Conservation (phyloP, 2,113 vertebrate genomes). For the Todiramphus chloris region DNA sequence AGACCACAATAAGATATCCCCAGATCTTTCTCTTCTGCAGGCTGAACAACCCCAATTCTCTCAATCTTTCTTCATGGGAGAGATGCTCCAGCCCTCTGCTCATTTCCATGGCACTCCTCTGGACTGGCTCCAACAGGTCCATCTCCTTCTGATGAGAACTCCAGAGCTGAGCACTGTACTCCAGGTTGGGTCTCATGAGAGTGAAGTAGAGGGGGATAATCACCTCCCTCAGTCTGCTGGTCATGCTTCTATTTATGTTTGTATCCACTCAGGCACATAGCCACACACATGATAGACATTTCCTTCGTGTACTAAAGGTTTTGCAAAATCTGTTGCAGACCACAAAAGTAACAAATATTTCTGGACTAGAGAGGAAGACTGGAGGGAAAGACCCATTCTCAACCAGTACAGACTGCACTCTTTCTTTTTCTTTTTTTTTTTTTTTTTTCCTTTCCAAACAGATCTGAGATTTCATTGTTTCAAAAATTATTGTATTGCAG, state of each 20-base stretch:
- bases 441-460: neutral
- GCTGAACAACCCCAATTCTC: neutral
- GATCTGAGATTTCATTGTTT: neutral
- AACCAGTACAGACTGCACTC: neutral
- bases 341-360: neutral
- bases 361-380: neutral
- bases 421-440: too few species aligned
- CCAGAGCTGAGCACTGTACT: neutral
- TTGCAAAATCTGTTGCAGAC: neutral
- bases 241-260: neutral
- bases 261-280: neutral
- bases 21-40: neutral
- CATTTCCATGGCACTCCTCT: rapidly evolving
- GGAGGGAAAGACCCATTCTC: neutral
- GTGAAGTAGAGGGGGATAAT: neutral
- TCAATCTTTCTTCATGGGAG: neutral
- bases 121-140: rapidly evolving
- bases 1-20: neutral
- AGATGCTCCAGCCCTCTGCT: neutral
- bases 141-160: rapidly evolving
- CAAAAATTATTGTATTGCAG: neutral
- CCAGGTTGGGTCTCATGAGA: neutral
- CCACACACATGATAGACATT: neutral
- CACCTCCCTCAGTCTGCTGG: neutral
- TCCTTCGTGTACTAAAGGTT: neutral